These are phyloP conservation scores for honey bee (Apis mellifera) DNA, from an alignment of 1,140 invertebrate species.

Conservation along the genomic window Amel_HAv3.1 CM009936.2:12635001-12635500, in stretches of 20 bases:
- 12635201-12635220: constrained; percentile 16
- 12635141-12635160: constrained; percentile 30
- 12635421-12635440: not conserved
- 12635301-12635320: not conserved
- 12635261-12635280: not conserved
- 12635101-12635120: constrained; percentile 32
- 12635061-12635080: constrained; percentile 47
- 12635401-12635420: not conserved
- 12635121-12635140: constrained; percentile 5
- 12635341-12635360: too few species aligned
- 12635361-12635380: too few species aligned
- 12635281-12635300: not conserved
- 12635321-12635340: too few species aligned
- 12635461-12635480: not conserved
- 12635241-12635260: not conserved
- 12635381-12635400: too few species aligned
- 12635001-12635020: constrained; percentile 56
- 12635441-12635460: not conserved
- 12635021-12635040: constrained; percentile 49
- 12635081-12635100: constrained; percentile 18
- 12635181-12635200: constrained; percentile 45
- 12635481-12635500: not conserved
- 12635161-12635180: constrained; percentile 33
- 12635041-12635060: constrained; percentile 14
- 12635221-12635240: constrained; percentile 14